Base-by-base conservation (phyloP, 2,888 invertebrate species). In the Calliopum simillimum region DNA sequence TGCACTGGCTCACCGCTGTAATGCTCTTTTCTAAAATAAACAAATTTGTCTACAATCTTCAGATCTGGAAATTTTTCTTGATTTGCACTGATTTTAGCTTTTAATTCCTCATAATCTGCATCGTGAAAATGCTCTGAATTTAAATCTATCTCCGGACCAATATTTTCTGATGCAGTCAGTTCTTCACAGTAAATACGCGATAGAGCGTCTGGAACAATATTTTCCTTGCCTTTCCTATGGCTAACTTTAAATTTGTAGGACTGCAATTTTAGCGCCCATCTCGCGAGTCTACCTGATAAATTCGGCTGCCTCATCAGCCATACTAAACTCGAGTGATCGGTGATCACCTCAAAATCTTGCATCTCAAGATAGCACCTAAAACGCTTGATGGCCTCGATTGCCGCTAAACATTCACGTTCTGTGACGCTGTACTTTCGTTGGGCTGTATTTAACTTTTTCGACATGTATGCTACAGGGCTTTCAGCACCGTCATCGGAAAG, bases 401-500 rank as follows among this genome's bases (percentile, higher is more conserved):
- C 70, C 1, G 66, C 70, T 4, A 70, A 46, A 33, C 66, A 70
- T 19, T 66, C 66, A 5, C 47, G 43, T 41, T 70, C 70, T 1
- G 65, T 66, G 1, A 66, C 66, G 13, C 58, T 64, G 23, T 69
- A 69, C 13, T 65, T 69, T 14, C n/a, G n/a, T n/a, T n/a, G n/a
- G n/a, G n/a, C n/a, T n/a, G n/a, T n/a, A n/a, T n/a, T n/a, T n/a
- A n/a, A n/a, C n/a, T n/a, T n/a, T n/a, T n/a, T n/a, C n/a, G n/a
- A n/a, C n/a, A n/a, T n/a, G n/a, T n/a, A n/a, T n/a, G n/a, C n/a
- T n/a, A n/a, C n/a, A n/a, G n/a, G n/a, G n/a, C n/a, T n/a, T n/a
- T n/a, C n/a, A n/a, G n/a, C n/a, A n/a, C n/a, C n/a, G n/a, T n/a
- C n/a, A n/a, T n/a, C n/a, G n/a, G n/a, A n/a, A n/a, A n/a, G n/a